phyloP scores from a whole-genome alignment of 1,140 invertebrate genomes.

The Melipona quadrifasciata region DNA sequence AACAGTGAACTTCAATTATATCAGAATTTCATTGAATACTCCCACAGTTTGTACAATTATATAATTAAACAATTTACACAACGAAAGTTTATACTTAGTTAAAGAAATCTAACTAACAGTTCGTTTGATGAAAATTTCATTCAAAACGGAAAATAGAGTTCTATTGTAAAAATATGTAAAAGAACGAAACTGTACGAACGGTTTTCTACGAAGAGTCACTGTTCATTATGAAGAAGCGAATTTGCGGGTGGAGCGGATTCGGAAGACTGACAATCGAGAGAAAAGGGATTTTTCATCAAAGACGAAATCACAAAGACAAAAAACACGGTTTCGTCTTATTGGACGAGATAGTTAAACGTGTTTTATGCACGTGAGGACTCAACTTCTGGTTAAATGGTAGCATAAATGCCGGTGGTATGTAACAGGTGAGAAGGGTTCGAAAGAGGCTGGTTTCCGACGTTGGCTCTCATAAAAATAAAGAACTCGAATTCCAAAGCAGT shows the following conservation, averaged over 20 bases:
- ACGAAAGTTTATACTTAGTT: background rate
- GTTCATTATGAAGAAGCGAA: background rate
- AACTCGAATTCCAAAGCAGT: conserved; percentile 76
- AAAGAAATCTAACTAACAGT: background rate
- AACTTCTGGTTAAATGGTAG: conserved; percentile 66
- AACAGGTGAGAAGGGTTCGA: conserved; percentile 74
- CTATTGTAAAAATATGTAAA: background rate
- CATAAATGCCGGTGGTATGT: conserved; percentile 63
- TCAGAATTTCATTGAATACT: background rate
- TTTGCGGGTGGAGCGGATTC: background rate
- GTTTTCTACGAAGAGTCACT: background rate
- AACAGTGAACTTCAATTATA: background rate
- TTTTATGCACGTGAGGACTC: conserved; percentile 54
- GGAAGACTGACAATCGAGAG: background rate
- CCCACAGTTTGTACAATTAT: background rate
- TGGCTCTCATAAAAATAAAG: conserved; percentile 75
- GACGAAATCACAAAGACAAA: background rate
- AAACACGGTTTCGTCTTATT: conserved; percentile 18
- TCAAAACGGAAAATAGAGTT: background rate
- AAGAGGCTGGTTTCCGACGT: conserved; percentile 65
- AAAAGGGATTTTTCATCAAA: conserved; percentile 23
- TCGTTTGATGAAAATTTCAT: background rate
- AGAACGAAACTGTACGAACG: background rate
- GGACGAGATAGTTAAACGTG: conserved; percentile 30
- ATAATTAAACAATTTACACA: background rate